Evolutionary conservation across 1,140 invertebrate genomes (phyloP), one percentile per base, ranked within the genome.

Genomic region (Forficula auricularia): DNA sequence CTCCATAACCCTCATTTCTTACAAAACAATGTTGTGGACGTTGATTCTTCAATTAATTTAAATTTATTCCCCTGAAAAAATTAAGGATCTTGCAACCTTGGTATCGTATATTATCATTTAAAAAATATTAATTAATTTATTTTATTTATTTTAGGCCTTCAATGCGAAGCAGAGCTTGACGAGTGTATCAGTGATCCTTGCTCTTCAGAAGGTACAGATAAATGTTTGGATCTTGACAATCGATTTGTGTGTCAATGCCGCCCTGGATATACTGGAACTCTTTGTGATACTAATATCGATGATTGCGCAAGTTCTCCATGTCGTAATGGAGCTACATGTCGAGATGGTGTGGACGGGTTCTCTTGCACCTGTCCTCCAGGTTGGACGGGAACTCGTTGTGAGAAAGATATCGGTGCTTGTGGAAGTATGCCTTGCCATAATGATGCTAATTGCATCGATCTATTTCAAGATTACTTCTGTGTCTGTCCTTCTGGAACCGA

Each of bases 381-480:
- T 36, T 98, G 92, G 91, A 78, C 76, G 9, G 92, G 92, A 9
- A 65, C 72, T 47, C 71, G 77, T 35, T 96, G 91, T 57, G 84
- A 96, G 63, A 67, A 63, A 15, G 86, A 94, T 56, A 77, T 92
- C 43, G 85, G 84, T 45, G 82, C 73, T 39, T 97, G 92, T 55
- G 71, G 77, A 44, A 77, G 73, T 43, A 69, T 70, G 40, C 89
- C 90, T 2, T 97, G 92, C 59, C 78, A 87, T 54, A 95, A 96
- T 60, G 79, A 90, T 54, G 91, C 90, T 14, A 72, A 70, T 14
- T 98, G 94, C 62, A 85, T 94, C 38, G 79, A 92, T 56, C 65
- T 96, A 2, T 92, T 92, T 74, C 75, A 87, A 64, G 91, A 95
- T 54, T 95, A 80, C 59, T 96, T 96, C 75, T 95, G 91, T 56